These are phyloP conservation scores for Rhingia rostrata DNA, from an alignment of 2,888 invertebrate genomes.

Conservation along the genomic window DNA sequence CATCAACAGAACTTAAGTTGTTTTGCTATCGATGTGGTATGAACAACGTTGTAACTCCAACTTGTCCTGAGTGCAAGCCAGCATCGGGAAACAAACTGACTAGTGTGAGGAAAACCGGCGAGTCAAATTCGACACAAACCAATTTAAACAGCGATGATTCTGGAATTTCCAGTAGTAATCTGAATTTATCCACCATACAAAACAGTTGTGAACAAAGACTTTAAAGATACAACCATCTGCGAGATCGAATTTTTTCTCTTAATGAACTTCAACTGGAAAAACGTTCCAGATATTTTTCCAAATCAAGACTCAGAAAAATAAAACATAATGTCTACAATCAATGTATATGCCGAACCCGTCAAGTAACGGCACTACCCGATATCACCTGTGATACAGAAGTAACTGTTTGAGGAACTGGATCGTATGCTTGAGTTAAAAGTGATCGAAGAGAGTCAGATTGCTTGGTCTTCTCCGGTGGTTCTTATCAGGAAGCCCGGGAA, in stretches of 20 bases:
- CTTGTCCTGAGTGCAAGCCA: background rate
- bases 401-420: slow-evolving; percentile 29
- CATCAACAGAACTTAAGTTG: slow-evolving; percentile 3
- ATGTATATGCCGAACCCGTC: slow-evolving; percentile 2
- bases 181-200: background rate
- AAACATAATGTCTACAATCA: background rate
- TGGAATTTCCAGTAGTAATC: background rate
- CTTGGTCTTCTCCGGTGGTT: slow-evolving; percentile 75
- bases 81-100: background rate
- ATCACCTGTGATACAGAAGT: slow-evolving; percentile 59
- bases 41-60: slow-evolving; percentile 5
- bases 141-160: background rate
- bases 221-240: background rate
- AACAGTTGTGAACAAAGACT: background rate
- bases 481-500: slow-evolving; percentile 75
- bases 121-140: slow-evolving; percentile 6
- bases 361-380: slow-evolving; percentile 54
- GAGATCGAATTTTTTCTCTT: background rate
- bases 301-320: background rate
- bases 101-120: background rate
- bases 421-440: slow-evolving; percentile 12
- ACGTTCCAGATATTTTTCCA: background rate
- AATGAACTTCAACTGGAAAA: background rate
- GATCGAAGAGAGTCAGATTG: slow-evolving; percentile 68
- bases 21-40: slow-evolving; percentile 15